Base-by-base conservation (phyloP, 35 echinoderm and acorn worm genomes). In the Acanthaster planci region DNA sequence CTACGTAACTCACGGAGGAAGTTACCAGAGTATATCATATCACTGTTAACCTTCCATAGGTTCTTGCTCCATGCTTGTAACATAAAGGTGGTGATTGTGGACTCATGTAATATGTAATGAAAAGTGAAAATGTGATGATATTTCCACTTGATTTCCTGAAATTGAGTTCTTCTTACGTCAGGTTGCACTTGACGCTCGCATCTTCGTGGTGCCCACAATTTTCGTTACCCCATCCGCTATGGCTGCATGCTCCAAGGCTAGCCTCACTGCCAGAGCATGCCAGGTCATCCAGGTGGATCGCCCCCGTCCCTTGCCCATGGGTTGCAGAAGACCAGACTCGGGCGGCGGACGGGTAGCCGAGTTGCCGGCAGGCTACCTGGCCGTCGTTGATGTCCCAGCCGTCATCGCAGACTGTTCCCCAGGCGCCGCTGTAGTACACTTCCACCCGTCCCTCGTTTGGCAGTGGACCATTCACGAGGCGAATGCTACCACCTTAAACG, bases 401-500 rank as follows among this genome's bases (percentile, higher is more conserved):
- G 35, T 86, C 84, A 51, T 92, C 90, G 77, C 90, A 92, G n/a
- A 92, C 75, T 2, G 90, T 92, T 15, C 90, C 90, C 90, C 90
- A 92, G 5, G 23, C 55, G 1, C 78, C 78, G 42, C 77, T 51
- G 18, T 76, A 27, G 2, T 78, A 60, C 1, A 92, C 36, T 36
- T 92, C 90, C 12, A 92, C 67, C 22, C 80, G 12, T 17, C 90
- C 90, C 56, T 84, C 85, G 27, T 40, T 30, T 7, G 60, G 9
- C 6, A 57, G 15, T 12, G 7, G 38, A 17, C 90, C 90, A 57
- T 54, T 79, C 29, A 92, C 80, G 2, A 92, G 79, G 5, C 90
- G 90, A 34, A 84, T 52, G 50, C 64, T 26, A 21, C 30, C 4
- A 6, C 42, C 4, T 47, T 4, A 47, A 47, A 6, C 12, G 12